A percentile compares a stretch with the other conserved stretches of the same genome.
These are phyloP conservation scores for Orthonychiurus folsomi DNA, from an alignment of 2,888 invertebrate genomes.

Conservation along the genomic window DNA sequence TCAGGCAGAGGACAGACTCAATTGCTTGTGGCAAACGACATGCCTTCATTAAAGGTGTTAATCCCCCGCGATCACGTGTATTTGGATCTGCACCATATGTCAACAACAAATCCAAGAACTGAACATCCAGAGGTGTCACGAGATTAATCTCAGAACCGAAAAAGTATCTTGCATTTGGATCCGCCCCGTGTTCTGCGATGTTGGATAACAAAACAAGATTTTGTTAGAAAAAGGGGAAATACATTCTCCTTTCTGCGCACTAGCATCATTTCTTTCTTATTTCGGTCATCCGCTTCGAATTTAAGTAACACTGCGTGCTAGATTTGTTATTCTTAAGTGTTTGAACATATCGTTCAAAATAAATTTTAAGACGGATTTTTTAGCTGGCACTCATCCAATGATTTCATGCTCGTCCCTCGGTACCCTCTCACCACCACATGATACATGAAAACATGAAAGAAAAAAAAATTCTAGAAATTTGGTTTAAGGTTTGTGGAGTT, in stretches of 20 bases:
- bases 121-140: slow-evolving; percentile 64
- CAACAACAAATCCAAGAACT: slow-evolving; percentile 70
- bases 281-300: not conserved
- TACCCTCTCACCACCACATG: no score
- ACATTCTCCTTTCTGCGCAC: not conserved
- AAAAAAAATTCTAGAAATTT: no score
- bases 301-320: no score
- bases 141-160: slow-evolving; percentile 84
- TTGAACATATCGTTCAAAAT: no score
- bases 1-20: slow-evolving; percentile 62
- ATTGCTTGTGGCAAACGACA: slow-evolving; percentile 68
- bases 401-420: no score
- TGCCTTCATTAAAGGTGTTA: slow-evolving; percentile 86
- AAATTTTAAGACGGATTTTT: no score
- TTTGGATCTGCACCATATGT: slow-evolving; percentile 82
- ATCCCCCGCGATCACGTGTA: slow-evolving; percentile 71
- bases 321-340: no score
- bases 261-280: not conserved
- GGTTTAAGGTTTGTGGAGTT: no score
- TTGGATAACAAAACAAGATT: not conserved
- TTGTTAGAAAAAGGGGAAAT: no score
- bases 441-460: no score
- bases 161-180: slow-evolving; percentile 85
- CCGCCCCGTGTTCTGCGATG: slow-evolving; percentile 62
- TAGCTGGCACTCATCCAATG: no score